phyloP scores from a whole-genome alignment of 2,113 vertebrate species.

The Periophthalmodon schlosseri region DNA sequence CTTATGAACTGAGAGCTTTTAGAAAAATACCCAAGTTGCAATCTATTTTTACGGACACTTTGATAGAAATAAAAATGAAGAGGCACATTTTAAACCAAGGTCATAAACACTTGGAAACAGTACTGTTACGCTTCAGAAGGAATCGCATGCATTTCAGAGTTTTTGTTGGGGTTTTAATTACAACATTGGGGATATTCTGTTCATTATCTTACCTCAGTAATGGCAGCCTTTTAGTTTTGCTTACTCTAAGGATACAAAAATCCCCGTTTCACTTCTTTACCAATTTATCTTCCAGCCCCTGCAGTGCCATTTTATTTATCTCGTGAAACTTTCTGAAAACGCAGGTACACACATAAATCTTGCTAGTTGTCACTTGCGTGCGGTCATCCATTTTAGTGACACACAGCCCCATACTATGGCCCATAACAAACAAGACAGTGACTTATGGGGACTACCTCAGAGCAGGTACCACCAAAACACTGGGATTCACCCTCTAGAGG shows the following conservation, averaged over 20 bases:
- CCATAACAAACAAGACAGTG: slow-evolving; percentile 11
- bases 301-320: background rate
- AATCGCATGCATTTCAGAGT: background rate
- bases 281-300: background rate
- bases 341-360: slow-evolving; percentile 15
- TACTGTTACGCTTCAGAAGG: background rate
- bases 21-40: background rate
- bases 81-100: background rate
- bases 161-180: background rate
- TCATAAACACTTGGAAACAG: background rate
- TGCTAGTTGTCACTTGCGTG: slow-evolving; percentile 1
- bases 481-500: slow-evolving; percentile 35
- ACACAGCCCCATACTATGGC: background rate
- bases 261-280: background rate
- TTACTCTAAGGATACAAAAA: background rate
- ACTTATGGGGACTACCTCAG: background rate
- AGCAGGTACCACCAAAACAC: slow-evolving; percentile 17
- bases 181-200: background rate
- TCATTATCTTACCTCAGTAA: background rate
- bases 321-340: slow-evolving; percentile 6
- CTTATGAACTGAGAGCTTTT: background rate
- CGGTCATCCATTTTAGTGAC: slow-evolving; percentile 11
- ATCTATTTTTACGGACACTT: background rate
- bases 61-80: too few species aligned
- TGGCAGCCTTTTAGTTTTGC: background rate